A percentile compares a stretch with the other conserved stretches of the same genome.
phyloP scores from a whole-genome alignment of 2,888 invertebrate genomes.

The Adineta ricciae region DNA sequence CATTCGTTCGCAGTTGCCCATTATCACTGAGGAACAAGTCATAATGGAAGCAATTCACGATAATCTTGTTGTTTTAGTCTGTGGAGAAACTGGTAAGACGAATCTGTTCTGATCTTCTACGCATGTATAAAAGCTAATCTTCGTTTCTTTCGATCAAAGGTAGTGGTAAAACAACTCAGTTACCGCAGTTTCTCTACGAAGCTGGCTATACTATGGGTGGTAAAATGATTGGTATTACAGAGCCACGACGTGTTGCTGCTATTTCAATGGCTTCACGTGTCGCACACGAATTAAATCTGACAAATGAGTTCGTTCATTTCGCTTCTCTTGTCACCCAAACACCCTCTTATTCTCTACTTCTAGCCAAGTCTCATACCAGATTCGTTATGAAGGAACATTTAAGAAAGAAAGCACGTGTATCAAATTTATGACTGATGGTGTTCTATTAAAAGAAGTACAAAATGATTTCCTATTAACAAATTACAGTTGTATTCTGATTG shows the following conservation, averaged over 20 bases:
- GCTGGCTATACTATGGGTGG: slow-evolving; percentile 68
- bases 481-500: slow-evolving; percentile 85
- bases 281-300: slow-evolving; percentile 72
- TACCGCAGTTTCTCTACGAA: slow-evolving; percentile 95
- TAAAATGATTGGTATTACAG: slow-evolving; percentile 77
- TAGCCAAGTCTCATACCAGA: slow-evolving; percentile 52
- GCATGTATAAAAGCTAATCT: background rate
- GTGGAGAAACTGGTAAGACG: slow-evolving; percentile 71
- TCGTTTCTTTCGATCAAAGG: background rate
- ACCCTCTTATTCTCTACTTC: background rate
- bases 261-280: slow-evolving; percentile 89
- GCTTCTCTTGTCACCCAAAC: too few relatives aligned
- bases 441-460: slow-evolving; percentile 80
- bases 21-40: slow-evolving; percentile 67
- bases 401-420: slow-evolving; percentile 70
- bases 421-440: slow-evolving; percentile 97
- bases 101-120: background rate
- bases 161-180: slow-evolving; percentile 86
- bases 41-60: slow-evolving; percentile 90
- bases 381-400: slow-evolving; percentile 86
- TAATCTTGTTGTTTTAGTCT: slow-evolving; percentile 61
- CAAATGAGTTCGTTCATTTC: background rate
- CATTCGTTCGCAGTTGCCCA: slow-evolving; percentile 65
- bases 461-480: slow-evolving; percentile 45
- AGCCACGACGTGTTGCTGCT: slow-evolving; percentile 93